Base-by-base conservation (phyloP, 1,140 invertebrate genomes). In the Penaeus vannamei region DNA sequence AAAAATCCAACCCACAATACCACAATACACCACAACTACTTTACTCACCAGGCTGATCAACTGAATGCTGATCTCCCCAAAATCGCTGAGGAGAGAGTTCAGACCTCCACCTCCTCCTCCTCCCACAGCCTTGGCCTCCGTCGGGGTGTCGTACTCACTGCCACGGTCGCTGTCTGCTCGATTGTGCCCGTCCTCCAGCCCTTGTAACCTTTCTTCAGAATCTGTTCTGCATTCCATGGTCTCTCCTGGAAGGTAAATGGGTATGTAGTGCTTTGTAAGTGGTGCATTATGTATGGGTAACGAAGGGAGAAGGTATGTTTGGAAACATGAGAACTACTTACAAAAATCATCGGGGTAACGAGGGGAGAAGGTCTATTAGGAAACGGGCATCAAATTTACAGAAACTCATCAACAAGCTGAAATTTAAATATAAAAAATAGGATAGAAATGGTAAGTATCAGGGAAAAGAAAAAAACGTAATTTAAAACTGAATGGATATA, bases 211-310 rank as follows among this genome's bases (percentile, higher is more conserved):
- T 72, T 90, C 90, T 19, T 90, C 90, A 36, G 90, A 90, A 77
- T 90, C 90, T 82, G 90, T 87, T n/a, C 86, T 86, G 46, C 90
- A 90, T 85, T 90, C 90, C 62, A 90, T 83, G 22, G 90, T 90
- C 64, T 90, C 90, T 61, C 90, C 90, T 90, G 61, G n/a, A 36
- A 42, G 19, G 14, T 19, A 22, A n/a, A 23, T n/a, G 46, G 60
- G 17, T 1, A 2, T 36, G 61, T 53, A 14, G 29, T 19, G 10
- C 19, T 53, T 12, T 53, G 2, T 1, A 59, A 42, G 1, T 59
- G 19, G n/a, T 82, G 1, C 4, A 23, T 59, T 12, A 82, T n/a
- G 32, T 26, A 53, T 42, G 12, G 53, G 5, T 53, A 12, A 53
- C 14, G 53, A 1, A 53, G 80, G 53, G 23, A 81, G 32, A 10